Evolutionary conservation across 2,888 invertebrate species (phyloP), one percentile per base, ranked within the genome.

Genomic region (Pyralis farinalis): DNA sequence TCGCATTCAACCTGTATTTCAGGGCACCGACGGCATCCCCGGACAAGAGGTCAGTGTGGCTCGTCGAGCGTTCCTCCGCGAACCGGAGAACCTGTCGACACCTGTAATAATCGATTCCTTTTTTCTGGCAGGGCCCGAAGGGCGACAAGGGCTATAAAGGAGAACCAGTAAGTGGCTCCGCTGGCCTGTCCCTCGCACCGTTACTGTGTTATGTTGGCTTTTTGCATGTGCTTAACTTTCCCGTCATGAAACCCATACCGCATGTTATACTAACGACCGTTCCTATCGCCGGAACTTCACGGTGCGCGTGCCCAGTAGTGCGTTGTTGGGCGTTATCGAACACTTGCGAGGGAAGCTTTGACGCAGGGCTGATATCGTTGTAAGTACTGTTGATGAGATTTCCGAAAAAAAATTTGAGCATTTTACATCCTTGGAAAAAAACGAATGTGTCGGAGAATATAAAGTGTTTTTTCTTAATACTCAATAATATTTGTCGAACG

Each of bases 21-120:
- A 97, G 97, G 97, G 97, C 67, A 97, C 97, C 49, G 97, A 97
- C 81, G 97, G 97, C 70, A 97, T 97, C 75, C 97, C 97, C 66
- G 97, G 97, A 72, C 93, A 94, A 90, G 96, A 96, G 94, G 95
- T 95, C 91, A 89, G 84, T 71, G 36, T 35, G 12, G 10, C 30
- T 16, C 32, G 29, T 37, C 22, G 25, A 12, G 16, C 32, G 33
- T 9, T 25, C 34, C 25, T 9, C 10, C 11, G 49, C n/a, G n/a
- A n/a, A n/a, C 32, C 36, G 30, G 42, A 32, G 16, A 35, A 21
- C 25, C 20, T 21, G 11, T 8, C 31, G 29, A 32, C 34, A 45
- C 39, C 27, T 34, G 12, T 40, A 34, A 30, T 46, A 40, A 54
- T 46, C 25, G 40, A 7, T 20, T 53, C 48, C 73, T 74, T 81